phyloP scores from a whole-genome alignment of 2,113 vertebrate species.

The Cavia porcellus region DNA sequence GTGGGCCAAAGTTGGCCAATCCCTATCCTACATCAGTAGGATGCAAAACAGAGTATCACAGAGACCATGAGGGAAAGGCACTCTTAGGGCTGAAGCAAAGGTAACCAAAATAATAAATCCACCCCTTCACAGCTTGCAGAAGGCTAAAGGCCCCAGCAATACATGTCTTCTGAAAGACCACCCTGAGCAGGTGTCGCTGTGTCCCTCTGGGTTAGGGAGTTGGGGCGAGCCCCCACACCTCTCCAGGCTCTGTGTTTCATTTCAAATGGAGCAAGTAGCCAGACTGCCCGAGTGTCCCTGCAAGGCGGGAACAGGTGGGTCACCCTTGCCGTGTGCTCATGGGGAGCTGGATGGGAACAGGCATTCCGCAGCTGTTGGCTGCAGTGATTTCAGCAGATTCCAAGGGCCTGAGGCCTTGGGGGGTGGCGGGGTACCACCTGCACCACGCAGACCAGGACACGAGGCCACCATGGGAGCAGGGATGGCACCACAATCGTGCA shows the following conservation, averaged over 20 bases:
- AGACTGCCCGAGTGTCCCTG: not conserved
- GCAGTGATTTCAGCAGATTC: not conserved
- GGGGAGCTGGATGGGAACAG: not conserved
- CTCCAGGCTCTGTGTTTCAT: not conserved
- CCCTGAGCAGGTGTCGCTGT: not conserved
- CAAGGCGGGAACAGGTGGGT: not conserved
- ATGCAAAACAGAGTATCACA: not conserved
- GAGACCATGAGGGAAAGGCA: not conserved
- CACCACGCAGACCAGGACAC: not conserved
- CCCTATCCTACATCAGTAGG: not conserved
- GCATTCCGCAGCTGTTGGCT: not conserved
- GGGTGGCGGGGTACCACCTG: not conserved
- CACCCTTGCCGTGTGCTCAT: not conserved
- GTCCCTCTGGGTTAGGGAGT: not conserved
- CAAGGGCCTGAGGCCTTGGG: not conserved
- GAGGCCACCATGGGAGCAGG: not conserved
- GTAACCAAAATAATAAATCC: not conserved
- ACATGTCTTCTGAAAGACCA: not conserved
- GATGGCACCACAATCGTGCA: rapidly evolving
- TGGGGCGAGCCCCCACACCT: not conserved
- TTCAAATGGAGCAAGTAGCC: not conserved
- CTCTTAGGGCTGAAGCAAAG: not conserved
- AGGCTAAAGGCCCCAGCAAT: not conserved
- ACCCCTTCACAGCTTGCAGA: not conserved
- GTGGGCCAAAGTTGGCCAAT: not conserved